These are phyloP conservation scores for Sterna hirundo DNA, from an alignment of 2,113 vertebrate species.

Conservation along the genomic window DNA sequence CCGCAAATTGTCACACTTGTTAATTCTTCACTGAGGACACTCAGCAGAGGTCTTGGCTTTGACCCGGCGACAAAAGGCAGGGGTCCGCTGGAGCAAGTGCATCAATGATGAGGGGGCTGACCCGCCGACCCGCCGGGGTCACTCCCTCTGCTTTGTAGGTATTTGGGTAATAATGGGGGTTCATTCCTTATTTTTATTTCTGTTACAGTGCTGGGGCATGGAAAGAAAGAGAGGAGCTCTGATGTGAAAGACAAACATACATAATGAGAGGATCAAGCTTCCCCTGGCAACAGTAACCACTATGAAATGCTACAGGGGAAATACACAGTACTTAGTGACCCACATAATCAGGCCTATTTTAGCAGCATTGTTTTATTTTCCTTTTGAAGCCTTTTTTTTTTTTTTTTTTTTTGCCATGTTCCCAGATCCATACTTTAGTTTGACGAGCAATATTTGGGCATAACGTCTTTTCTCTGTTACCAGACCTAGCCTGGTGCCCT, in stretches of 20 bases:
- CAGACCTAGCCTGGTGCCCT: background rate
- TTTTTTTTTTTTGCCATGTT: background rate
- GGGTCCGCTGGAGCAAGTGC: slow-evolving; percentile 77
- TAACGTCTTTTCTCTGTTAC: background rate
- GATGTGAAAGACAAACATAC: slow-evolving; percentile 85
- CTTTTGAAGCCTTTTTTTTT: slow-evolving; percentile 61
- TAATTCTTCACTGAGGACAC: slow-evolving; percentile 85
- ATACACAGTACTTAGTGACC: slow-evolving; percentile 75
- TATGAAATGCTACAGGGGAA: slow-evolving; percentile 79
- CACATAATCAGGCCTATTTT: slow-evolving; percentile 75
- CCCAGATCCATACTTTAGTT: slow-evolving; percentile 61
- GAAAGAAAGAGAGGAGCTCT: slow-evolving; percentile 70
- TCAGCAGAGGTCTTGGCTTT: slow-evolving; percentile 87
- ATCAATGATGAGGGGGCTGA: slow-evolving; percentile 81
- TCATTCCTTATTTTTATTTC: slow-evolving; percentile 80
- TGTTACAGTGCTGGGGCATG: slow-evolving; percentile 74
- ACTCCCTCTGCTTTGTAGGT: slow-evolving; percentile 79
- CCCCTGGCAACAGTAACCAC: slow-evolving; percentile 79
- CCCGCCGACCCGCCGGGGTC: slow-evolving; percentile 67
- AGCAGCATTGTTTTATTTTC: slow-evolving; percentile 75
- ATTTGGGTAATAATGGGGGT: slow-evolving; percentile 78
- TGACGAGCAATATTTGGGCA: slow-evolving; percentile 12
- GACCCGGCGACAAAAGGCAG: slow-evolving; percentile 79
- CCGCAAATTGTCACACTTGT: slow-evolving; percentile 87
- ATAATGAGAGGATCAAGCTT: slow-evolving; percentile 79